Conservation (phyloP, 1,140 invertebrate genomes). For the Ridgeia piscesae region DNA sequence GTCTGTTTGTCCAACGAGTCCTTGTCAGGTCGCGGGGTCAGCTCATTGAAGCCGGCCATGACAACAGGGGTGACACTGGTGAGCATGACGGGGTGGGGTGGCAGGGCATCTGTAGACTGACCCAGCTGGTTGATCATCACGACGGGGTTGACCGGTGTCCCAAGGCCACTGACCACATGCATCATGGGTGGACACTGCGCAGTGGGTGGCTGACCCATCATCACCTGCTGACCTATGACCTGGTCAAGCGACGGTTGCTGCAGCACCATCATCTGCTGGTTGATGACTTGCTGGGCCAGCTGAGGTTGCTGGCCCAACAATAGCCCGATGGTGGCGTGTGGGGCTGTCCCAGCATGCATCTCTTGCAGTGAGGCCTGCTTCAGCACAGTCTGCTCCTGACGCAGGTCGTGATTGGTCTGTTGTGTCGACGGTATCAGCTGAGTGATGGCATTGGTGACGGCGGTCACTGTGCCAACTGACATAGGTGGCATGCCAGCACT, state of each 20-base stretch:
- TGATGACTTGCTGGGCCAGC: conserved; percentile 66
- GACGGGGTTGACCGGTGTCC: background rate
- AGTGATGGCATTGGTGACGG: conserved; percentile 70
- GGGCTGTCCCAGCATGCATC: too few relatives aligned
- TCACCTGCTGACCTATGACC: background rate
- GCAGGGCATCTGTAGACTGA: too few relatives aligned
- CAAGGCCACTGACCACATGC: background rate
- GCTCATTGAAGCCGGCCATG: background rate
- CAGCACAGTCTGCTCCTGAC: background rate
- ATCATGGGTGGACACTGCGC: conserved; percentile 1
- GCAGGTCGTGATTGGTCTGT: conserved; percentile 62
- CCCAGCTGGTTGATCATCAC: conserved; percentile 15
- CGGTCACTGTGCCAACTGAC: conserved; percentile 69
- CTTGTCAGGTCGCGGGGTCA: too few relatives aligned
- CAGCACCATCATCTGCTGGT: conserved; percentile 59
- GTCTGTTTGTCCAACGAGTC: too few relatives aligned
- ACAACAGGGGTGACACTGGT: background rate
- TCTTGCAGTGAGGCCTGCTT: too few relatives aligned
- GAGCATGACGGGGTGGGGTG: too few relatives aligned
- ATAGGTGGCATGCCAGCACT: conserved; percentile 64
- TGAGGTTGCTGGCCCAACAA: conserved; percentile 64
- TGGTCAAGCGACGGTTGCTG: background rate
- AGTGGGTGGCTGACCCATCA: background rate
- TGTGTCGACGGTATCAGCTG: conserved; percentile 66
- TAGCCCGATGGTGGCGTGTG: background rate